These are phyloP conservation scores for Microtus montanus DNA, from an alignment of 2,113 vertebrate genomes.

Conservation along the genomic window DNA sequence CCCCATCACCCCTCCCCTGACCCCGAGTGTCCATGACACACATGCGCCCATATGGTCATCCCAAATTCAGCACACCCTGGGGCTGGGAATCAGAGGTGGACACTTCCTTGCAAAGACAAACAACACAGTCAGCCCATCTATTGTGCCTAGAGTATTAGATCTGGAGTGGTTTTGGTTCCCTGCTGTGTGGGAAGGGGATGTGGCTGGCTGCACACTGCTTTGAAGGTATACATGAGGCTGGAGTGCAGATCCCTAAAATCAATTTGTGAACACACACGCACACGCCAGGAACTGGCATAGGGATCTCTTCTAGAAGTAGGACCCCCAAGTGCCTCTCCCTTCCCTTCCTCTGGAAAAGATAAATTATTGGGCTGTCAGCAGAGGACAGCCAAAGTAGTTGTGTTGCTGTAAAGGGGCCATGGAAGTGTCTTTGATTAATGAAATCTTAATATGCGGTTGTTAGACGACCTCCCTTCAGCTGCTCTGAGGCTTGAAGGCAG, in stretches of 20 bases:
- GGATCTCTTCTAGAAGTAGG: neutral
- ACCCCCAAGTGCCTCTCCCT: neutral
- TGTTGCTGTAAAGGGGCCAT: slow-evolving; percentile 97
- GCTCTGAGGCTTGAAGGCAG: slow-evolving; percentile 82
- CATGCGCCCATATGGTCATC: neutral
- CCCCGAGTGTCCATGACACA: neutral
- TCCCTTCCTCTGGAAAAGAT: slow-evolving; percentile 86
- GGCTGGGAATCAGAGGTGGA: neutral
- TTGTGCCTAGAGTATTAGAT: neutral
- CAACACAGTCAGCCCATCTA: neutral
- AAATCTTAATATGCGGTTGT: slow-evolving; percentile 88
- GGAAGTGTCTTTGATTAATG: slow-evolving; percentile 99
- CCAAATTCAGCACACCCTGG: neutral
- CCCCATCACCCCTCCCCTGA: neutral
- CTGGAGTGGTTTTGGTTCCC: neutral
- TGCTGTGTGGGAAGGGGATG: accelerated
- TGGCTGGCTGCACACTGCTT: accelerated
- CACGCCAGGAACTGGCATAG: neutral
- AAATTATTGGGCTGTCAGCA: slow-evolving; percentile 93
- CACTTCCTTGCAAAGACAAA: neutral
- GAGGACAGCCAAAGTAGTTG: slow-evolving; percentile 92
- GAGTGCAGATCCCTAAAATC: accelerated
- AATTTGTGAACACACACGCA: neutral
- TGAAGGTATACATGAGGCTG: accelerated
- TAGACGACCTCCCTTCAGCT: slow-evolving; percentile 85